Conservation (phyloP, 1,140 invertebrate species). For the Uloborus diversus region DNA sequence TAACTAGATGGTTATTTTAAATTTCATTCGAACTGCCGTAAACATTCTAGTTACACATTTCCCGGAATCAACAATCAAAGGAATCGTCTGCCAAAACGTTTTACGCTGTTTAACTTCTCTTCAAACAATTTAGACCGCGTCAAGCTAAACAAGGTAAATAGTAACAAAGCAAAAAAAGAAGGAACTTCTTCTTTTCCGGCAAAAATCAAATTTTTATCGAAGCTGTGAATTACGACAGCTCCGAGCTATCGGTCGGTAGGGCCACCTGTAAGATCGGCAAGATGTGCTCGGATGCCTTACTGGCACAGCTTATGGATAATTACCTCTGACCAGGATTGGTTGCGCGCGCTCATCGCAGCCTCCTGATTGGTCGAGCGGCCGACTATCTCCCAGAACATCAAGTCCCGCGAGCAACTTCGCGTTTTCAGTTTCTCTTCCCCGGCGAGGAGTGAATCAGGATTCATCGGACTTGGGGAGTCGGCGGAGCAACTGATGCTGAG, state of each 20-base stretch:
- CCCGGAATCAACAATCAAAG: no score
- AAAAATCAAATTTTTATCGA: no score
- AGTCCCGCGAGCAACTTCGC: neutral
- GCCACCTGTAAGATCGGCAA: neutral
- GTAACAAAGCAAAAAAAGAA: neutral
- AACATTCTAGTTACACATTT: no score
- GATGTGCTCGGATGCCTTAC: constrained; percentile 17
- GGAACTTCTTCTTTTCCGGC: no score
- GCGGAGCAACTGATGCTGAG: no score
- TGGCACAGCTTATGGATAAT: neutral
- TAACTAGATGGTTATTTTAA: no score
- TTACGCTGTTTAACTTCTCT: neutral
- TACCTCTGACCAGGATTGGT: neutral
- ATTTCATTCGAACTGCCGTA: no score
- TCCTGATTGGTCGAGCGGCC: neutral
- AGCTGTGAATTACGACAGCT: no score
- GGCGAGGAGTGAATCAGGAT: no score
- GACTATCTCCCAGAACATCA: neutral
- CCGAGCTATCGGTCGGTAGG: constrained; percentile 8
- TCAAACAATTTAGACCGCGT: neutral
- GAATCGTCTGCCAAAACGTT: no score
- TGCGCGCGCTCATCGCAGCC: no score
- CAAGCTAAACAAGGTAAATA: neutral
- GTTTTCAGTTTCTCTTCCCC: neutral
- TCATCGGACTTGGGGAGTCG: no score